These are phyloP conservation scores for Solea solea DNA, from an alignment of 2,113 vertebrate species.

Conservation along the genomic window DNA sequence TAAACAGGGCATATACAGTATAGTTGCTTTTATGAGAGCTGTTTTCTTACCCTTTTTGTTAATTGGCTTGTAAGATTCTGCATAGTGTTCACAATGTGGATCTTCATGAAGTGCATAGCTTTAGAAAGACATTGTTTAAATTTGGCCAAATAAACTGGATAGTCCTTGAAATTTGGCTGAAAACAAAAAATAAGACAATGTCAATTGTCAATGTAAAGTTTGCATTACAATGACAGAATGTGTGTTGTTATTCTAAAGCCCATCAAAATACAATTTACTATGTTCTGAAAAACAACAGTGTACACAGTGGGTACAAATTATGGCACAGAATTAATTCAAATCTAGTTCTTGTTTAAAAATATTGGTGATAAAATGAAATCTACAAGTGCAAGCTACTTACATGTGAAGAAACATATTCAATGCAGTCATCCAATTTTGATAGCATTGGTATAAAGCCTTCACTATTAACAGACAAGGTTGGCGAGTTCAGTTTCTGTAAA, in stretches of 20 bases:
- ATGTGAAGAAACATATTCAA: conserved; percentile 94
- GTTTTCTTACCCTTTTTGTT: conserved; percentile 89
- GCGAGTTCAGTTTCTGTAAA: conserved; percentile 94
- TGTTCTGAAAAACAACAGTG: not conserved
- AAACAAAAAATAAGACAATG: conserved; percentile 48
- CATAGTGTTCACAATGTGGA: conserved; percentile 91
- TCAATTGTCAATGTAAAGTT: not conserved
- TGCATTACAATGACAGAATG: not conserved
- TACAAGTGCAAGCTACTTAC: conserved; percentile 82
- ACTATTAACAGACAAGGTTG: conserved; percentile 94
- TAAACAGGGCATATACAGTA: not conserved
- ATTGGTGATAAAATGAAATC: not conserved
- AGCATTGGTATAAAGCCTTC: conserved; percentile 98
- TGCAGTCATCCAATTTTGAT: conserved; percentile 95
- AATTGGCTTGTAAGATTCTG: conserved; percentile 94
- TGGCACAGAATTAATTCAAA: not conserved
- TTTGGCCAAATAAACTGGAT: conserved; percentile 91
- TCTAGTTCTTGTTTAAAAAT: not conserved
- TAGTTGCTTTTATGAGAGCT: no score
- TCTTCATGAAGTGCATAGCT: conserved; percentile 97
- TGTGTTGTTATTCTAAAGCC: not conserved
- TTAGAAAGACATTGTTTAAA: conserved; percentile 97
- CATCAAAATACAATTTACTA: not conserved
- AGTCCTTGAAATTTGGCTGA: conserved; percentile 97
- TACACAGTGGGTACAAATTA: not conserved